Evolutionary conservation across 2,888 invertebrate species (phyloP).

Genomic region (Drosophila melanocephala): DNA sequence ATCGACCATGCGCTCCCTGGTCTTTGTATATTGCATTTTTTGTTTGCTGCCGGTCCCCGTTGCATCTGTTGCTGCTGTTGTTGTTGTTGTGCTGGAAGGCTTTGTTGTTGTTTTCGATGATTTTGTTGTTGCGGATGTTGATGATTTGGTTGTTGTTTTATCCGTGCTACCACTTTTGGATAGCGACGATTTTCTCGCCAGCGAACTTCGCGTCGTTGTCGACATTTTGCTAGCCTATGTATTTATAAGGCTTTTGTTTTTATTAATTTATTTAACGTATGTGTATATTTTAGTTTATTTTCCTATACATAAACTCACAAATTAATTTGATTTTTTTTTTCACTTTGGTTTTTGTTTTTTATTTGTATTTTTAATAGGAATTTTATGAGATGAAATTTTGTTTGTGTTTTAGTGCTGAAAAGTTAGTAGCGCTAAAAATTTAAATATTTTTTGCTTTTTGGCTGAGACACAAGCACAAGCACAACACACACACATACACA

Average conservation of each 20-base stretch:
- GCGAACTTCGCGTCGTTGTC: conserved; percentile 75
- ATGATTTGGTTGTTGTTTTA: conserved; percentile 56
- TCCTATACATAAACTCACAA: conserved; percentile 45
- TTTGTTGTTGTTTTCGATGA: conserved; percentile 27
- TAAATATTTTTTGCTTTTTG: conserved; percentile 63
- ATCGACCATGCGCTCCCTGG: conserved; percentile 83
- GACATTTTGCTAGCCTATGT: conserved; percentile 70
- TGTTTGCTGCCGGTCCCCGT: conserved; percentile 76
- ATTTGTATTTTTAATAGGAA: conserved; percentile 46
- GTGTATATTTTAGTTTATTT: conserved; percentile 29
- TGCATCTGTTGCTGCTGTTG: conserved; percentile 39
- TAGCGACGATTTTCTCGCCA: conserved; percentile 73
- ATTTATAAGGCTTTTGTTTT: conserved; percentile 50
- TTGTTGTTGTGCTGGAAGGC: conserved; percentile 23
- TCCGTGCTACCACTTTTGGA: conserved; percentile 65
- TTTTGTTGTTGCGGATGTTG: conserved; percentile 38
- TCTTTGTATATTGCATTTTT: conserved; percentile 82
- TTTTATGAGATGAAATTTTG: conserved; percentile 69
- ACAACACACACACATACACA: conserved; percentile 26
- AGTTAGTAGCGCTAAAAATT: conserved; percentile 76
- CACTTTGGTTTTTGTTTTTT: conserved; percentile 53
- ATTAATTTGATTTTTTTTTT: conserved; percentile 38
- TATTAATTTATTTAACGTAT: conserved; percentile 35
- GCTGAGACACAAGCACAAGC: conserved; percentile 40
- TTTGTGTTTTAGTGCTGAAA: conserved; percentile 58